These are phyloP conservation scores for Nothocercus nigrocapillus DNA, from an alignment of 2,113 vertebrate species.

Conservation along the genomic window DNA sequence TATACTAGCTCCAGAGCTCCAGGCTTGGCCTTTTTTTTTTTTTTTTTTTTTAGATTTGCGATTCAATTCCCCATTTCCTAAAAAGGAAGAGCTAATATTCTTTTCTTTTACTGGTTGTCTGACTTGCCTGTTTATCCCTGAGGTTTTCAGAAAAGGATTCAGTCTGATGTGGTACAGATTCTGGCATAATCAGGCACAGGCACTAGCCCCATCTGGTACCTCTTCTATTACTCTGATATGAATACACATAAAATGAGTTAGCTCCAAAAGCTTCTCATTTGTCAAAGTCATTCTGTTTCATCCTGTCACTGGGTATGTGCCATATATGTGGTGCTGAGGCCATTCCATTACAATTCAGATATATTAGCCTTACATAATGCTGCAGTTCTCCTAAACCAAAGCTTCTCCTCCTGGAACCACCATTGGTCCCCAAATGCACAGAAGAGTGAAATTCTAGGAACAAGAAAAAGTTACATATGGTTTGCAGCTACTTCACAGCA, in stretches of 20 bases:
- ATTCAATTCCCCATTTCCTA: constrained; percentile 32
- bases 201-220: constrained; percentile 11
- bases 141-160: constrained; percentile 30
- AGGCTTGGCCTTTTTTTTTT: neutral
- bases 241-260: constrained; percentile 46
- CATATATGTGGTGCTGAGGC: neutral
- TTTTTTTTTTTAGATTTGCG: neutral
- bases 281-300: constrained; percentile 26
- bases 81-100: constrained; percentile 1
- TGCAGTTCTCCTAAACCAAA: neutral
- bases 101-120: neutral
- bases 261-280: constrained; percentile 44
- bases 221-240: constrained; percentile 8
- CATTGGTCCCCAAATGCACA: neutral
- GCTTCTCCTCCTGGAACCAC: neutral
- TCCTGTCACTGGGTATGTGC: neutral
- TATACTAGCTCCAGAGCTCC: neutral
- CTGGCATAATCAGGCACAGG: constrained; percentile 29
- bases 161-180: constrained; percentile 30
- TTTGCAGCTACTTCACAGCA: neutral
- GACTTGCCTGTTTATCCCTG: constrained; percentile 17
- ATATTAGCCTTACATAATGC: neutral
- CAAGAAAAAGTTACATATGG: neutral
- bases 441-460: neutral
- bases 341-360: neutral